phyloP scores from a whole-genome alignment of 2,113 vertebrate species.

The Plecotus auritus region DNA sequence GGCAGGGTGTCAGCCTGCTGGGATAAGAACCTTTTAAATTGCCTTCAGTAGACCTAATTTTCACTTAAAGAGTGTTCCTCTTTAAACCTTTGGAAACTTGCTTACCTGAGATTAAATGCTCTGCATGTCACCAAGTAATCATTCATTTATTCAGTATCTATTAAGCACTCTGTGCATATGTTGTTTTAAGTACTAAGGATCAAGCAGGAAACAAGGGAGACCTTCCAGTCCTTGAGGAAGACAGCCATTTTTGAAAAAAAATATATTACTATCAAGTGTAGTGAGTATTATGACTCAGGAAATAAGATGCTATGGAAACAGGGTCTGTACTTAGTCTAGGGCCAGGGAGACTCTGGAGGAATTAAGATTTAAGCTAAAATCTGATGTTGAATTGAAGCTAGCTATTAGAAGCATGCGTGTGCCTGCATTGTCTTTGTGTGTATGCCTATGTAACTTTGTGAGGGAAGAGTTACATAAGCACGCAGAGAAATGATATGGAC shows the following conservation, averaged over 20 bases:
- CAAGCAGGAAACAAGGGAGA: not conserved
- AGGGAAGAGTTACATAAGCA: not conserved
- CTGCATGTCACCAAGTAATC: not conserved
- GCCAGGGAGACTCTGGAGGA: not conserved
- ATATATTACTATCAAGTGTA: not conserved
- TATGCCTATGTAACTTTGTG: not conserved
- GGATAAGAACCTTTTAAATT: conserved; percentile 36
- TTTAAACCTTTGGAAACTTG: conserved; percentile 15
- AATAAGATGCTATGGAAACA: not conserved
- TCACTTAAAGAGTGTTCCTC: conserved; percentile 28
- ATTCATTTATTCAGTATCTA: not conserved
- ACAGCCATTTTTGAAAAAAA: not conserved
- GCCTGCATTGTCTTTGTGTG: not conserved
- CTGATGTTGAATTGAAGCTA: not conserved
- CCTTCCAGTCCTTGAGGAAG: not conserved
- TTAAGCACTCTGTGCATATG: not conserved
- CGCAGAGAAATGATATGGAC: not conserved
- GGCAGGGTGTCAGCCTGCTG: not conserved
- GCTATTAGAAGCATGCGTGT: not conserved
- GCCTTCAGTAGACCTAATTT: not conserved
- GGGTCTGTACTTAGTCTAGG: not conserved
- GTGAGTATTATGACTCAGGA: not conserved
- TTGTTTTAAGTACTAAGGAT: not conserved
- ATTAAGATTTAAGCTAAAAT: not conserved
- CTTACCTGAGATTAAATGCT: not conserved